These are phyloP conservation scores for Drosophila neoperkinsi DNA, from an alignment of 2,888 invertebrate genomes.

Conservation along the genomic window DNA sequence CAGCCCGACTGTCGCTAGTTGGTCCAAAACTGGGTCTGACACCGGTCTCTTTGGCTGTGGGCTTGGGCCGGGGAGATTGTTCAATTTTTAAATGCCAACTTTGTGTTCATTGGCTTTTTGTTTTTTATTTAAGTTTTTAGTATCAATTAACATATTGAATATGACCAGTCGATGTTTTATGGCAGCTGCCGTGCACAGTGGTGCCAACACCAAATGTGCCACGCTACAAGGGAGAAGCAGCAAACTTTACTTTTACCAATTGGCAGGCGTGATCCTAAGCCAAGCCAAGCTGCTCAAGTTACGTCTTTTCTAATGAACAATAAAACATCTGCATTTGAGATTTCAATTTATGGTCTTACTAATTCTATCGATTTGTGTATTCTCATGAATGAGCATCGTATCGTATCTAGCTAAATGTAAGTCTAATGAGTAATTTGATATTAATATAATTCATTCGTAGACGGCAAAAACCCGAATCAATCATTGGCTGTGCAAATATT, in stretches of 20 bases:
- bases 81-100: slow-evolving; percentile 55
- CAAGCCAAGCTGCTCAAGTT: slow-evolving; percentile 10
- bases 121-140: slow-evolving; percentile 57
- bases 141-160: slow-evolving; percentile 76
- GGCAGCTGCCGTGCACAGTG: slow-evolving; percentile 60
- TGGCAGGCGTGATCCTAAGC: slow-evolving; percentile 42
- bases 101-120: slow-evolving; percentile 32
- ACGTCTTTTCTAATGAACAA: slow-evolving; percentile 46
- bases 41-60: slow-evolving; percentile 10
- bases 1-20: slow-evolving; percentile 17
- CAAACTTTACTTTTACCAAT: slow-evolving; percentile 53
- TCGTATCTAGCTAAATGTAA: slow-evolving; percentile 22
- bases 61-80: slow-evolving; percentile 30
- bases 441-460: slow-evolving; percentile 36
- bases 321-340: slow-evolving; percentile 49
- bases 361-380: slow-evolving; percentile 26
- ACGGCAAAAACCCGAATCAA: slow-evolving; percentile 25
- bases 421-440: slow-evolving; percentile 60
- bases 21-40: slow-evolving; percentile 35
- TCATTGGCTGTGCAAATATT: slow-evolving; percentile 51
- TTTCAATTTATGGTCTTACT: slow-evolving; percentile 60
- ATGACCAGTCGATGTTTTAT: slow-evolving; percentile 57
- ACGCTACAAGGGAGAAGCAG: slow-evolving; percentile 42
- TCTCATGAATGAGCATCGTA: slow-evolving; percentile 48
- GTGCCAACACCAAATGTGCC: slow-evolving; percentile 51